Evolutionary conservation across 2,113 vertebrate species (phyloP), one percentile per base, ranked within the genome.

Genomic region (Cranoglanis bouderius): DNA sequence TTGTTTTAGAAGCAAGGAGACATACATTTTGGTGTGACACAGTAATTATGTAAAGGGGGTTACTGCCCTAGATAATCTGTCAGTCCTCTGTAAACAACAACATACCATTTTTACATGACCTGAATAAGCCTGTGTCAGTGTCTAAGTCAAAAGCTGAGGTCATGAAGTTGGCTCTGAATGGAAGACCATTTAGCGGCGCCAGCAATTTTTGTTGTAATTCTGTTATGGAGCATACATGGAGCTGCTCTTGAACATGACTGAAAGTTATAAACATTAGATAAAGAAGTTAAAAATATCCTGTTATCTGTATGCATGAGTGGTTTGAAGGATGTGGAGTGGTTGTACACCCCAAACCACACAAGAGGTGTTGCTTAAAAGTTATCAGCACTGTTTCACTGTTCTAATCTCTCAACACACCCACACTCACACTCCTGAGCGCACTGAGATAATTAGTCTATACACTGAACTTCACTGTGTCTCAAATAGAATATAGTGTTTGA

Each of bases 261-360:
- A 83, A 77, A 85, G 18, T 86, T 85, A 88, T 90, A 80, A 38
- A 84, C 7, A 14, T 24, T 74, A 84, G 82, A 90, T 78, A 59
- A 57, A 88, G 57, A 57, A 59, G 67, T 40, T 91, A 85, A 10
- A 85, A 89, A 18, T 59, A 89, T 21, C 29, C 19, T 51, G 35
- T 89, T 87, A 88, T 94, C 87, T 92, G 63, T 38, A 65, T 18
- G 19, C n/a, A 35, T 83, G 82, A 43, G 87, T 85, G 84, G 86
- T 72, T 81, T 51, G 21, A 67, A 67, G 87, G 3, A 46, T 74
- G 40, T 49, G 43, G 29, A 49, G 82, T 85, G 63, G n/a, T 83
- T 63, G 38, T 87, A 86, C 82, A 82, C 26, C 78, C 78, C 40
- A 70, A 83, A 55, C 70, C 24, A 59, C 55, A 85, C 35, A 26